A percentile compares a stretch with the other conserved stretches of the same genome.
Evolutionary conservation across 2,888 invertebrate genomes (phyloP).

Genomic region (Acleris holmiana): DNA sequence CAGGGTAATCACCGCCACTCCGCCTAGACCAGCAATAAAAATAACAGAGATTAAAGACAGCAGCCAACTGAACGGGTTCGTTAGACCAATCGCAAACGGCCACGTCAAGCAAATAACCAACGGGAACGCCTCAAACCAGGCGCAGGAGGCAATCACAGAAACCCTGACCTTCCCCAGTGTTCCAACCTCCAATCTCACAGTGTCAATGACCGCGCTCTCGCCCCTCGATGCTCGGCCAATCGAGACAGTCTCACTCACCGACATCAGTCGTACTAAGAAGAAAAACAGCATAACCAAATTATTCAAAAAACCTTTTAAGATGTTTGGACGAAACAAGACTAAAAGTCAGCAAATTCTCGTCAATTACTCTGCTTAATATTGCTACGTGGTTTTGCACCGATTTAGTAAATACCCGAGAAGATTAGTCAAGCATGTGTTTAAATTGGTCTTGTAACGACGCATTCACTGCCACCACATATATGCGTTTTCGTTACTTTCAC

Average conservation of each 20-base stretch:
- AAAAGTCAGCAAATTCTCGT: slow-evolving; percentile 22
- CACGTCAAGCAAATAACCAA: neutral
- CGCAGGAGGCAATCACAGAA: neutral
- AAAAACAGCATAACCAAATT: slow-evolving; percentile 17
- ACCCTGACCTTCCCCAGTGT: slow-evolving; percentile 12
- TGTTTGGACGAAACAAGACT: neutral
- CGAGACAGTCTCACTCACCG: slow-evolving; percentile 14
- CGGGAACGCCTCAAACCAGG: neutral
- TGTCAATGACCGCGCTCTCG: slow-evolving; percentile 8
- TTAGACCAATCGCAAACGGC: neutral
- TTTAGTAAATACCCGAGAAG: no score
- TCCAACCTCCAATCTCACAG: slow-evolving; percentile 6
- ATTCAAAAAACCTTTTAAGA: slow-evolving; percentile 6
- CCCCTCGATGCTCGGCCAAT: slow-evolving; percentile 1
- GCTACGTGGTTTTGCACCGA: no score
- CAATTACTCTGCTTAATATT: neutral
- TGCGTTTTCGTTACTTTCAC: no score
- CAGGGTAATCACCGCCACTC: neutral
- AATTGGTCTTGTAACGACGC: no score
- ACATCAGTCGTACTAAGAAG: slow-evolving; percentile 8
- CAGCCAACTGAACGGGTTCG: neutral
- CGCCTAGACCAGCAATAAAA: neutral
- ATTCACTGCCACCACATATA: no score
- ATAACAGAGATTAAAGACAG: neutral
- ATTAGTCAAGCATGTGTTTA: no score